These are phyloP conservation scores for Thomomys bottae DNA, from an alignment of 2,113 vertebrate species.

Conservation along the genomic window DNA sequence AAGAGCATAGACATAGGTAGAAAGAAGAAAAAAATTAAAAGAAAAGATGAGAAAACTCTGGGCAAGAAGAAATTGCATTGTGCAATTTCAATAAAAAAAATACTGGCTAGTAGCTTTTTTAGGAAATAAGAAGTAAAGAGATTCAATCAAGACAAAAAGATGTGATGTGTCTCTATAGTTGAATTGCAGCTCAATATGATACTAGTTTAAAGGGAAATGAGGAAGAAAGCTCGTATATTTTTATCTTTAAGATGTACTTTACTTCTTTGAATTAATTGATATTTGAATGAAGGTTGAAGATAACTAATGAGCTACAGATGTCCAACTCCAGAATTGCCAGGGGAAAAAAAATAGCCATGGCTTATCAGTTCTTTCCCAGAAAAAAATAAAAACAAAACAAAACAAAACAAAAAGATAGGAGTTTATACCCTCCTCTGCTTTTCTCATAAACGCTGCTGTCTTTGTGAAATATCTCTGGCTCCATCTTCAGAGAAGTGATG, in stretches of 20 bases:
- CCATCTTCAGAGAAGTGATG: constrained; percentile 83
- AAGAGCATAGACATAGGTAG: background rate
- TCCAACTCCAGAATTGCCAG: constrained; percentile 68
- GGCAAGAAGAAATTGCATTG: background rate
- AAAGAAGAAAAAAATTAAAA: no score
- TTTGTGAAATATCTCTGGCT: constrained; percentile 84
- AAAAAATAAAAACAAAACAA: no score
- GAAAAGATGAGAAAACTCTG: background rate
- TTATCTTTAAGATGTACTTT: constrained; percentile 67
- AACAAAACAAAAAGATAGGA: constrained; percentile 22
- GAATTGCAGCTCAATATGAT: constrained; percentile 12
- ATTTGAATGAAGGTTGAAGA: constrained; percentile 76
- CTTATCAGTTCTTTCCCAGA: constrained; percentile 66
- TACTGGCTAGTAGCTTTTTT: background rate
- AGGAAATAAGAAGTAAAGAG: background rate
- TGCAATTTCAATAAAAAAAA: background rate
- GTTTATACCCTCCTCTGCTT: constrained; percentile 55
- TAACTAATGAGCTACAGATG: constrained; percentile 79
- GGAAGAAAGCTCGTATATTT: constrained; percentile 65
- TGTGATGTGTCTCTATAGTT: background rate
- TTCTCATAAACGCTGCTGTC: constrained; percentile 46
- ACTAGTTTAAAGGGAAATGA: constrained; percentile 62
- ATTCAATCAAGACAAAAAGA: constrained; percentile 38
- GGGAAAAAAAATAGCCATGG: background rate
- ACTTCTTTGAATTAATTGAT: constrained; percentile 79